Evolutionary conservation across 2,797 vertebrate genomes (phyloP), one percentile per base, ranked within the genome.

Genomic region (Microcaecilia unicolor): DNA sequence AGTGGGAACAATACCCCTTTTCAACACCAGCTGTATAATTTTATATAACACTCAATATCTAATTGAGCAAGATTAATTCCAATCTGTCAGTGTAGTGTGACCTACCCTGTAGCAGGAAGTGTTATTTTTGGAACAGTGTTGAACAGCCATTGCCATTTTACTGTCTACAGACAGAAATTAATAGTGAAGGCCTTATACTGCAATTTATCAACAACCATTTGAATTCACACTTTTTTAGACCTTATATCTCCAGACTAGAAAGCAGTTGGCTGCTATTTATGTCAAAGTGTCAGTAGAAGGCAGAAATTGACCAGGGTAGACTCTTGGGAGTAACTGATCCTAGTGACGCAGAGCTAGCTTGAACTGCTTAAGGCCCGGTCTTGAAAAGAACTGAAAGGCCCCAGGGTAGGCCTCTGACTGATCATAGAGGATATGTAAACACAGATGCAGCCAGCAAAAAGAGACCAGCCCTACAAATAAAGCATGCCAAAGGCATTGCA

Each of bases 91-190:
- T 68, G 47, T 58, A 84, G 76, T 84, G 83, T 81, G 71, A 75
- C 74, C 72, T 81, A 78, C 75, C 70, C 66, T 79, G 62, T 53
- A 48, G 41, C 66, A 74, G 70, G 60, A 86, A 75, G 53, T 91
- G 84, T 89, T 92, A 74, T 85, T 90, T 89, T 91, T 91, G 90
- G 89, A 94, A 84, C 18, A 54, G 56, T 65, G 69, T 56, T 55
- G 73, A 70, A 54, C 67, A 74, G 67, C 67, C 67, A 74, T 54
- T 73, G 80, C 80, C 74, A 65, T 84, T 86, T 85, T 85, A 72
- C 73, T 79, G 70, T 80, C 63, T 80, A 80, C 66, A 72, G 84
- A 87, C 74, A 84, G 76, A 88, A 88, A 86, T 84, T 76, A 85
- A 78, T 76, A 66, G 59, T 81, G 75, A 86, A 83, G 67, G 64